Base-by-base conservation (phyloP, 92 coral and sea anemone genomes). In the Zoanthus solanderi region DNA sequence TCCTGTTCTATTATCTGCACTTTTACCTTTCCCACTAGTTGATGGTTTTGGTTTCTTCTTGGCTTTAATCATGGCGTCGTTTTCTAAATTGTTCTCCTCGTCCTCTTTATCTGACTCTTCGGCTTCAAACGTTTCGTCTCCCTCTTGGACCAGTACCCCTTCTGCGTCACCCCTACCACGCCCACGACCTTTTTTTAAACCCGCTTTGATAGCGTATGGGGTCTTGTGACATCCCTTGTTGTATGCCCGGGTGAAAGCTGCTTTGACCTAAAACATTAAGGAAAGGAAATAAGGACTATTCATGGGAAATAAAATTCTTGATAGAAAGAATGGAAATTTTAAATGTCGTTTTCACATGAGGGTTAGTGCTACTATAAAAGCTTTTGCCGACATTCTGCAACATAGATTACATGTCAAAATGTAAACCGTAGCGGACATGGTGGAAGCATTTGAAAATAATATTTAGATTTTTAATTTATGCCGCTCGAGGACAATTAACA, bases 181-280 rank as follows among this genome's bases (percentile, higher is more conserved):
- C 56, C 86, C 94, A 23, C 90, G 75, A 32, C 94, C 92, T 77
- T 95, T 96, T 67, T 96, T 88, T 18, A 92, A 78, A 53, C 92
- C 87, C 5, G 88, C 89, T 29, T 95, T 91, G 3, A 90, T 68
- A 68, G 95, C 90, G 84, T 96, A 96, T 0, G 99, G 99, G 29
- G 94, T 94, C 80, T 92, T 91, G 93, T 93, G 95, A 50, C 90
- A 86, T 46, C 89, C 94, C 78, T 96, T 96, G 94, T 96, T 96
- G 87, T 96, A 96, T 13, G 98, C 61, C 30, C 99, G 93, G 9
- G 98, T 95, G 84, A 96, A 96, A 0, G 99, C 97, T 11, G 97
- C 60, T 87, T 96, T 96, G 3, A 93, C 96, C 99, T 96, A 12
- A 5, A 90, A 58, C 15, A 30, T 14, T 15, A 54, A 30, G 16